Percentiles rank a stretch among this genome's conserved stretches.
phyloP scores from a whole-genome alignment of 2,113 vertebrate genomes.

The Xenus cinereus region DNA sequence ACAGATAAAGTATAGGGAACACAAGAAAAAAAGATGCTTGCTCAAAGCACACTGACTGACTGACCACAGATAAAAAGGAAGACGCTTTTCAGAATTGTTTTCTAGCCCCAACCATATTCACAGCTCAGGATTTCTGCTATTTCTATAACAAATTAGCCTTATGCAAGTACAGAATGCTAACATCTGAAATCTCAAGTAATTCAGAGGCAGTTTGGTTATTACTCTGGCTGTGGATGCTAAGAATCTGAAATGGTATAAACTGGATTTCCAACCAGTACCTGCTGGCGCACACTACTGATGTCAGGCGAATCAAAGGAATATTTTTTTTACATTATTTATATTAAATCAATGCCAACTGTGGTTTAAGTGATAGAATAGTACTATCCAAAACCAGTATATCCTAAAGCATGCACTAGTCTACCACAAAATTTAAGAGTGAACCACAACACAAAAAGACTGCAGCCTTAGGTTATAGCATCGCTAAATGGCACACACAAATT shows the following conservation, averaged over 20 bases:
- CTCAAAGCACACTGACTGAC: background rate
- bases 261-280: background rate
- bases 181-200: background rate
- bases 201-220: background rate
- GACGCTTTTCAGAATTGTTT: background rate
- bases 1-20: background rate
- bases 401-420: background rate
- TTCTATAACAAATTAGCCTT: background rate
- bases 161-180: background rate
- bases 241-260: background rate
- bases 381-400: background rate
- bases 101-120: background rate
- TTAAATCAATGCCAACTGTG: background rate
- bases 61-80: background rate
- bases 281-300: background rate
- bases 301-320: background rate
- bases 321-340: background rate
- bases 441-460: background rate
- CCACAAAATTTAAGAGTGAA: background rate
- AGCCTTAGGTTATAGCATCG: background rate
- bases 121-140: background rate
- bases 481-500: background rate
- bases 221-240: background rate
- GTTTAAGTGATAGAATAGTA: background rate
- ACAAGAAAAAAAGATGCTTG: background rate